These are phyloP conservation scores for Gallinago stenura DNA, from an alignment of 2,797 vertebrate genomes.

Conservation along the genomic window DNA sequence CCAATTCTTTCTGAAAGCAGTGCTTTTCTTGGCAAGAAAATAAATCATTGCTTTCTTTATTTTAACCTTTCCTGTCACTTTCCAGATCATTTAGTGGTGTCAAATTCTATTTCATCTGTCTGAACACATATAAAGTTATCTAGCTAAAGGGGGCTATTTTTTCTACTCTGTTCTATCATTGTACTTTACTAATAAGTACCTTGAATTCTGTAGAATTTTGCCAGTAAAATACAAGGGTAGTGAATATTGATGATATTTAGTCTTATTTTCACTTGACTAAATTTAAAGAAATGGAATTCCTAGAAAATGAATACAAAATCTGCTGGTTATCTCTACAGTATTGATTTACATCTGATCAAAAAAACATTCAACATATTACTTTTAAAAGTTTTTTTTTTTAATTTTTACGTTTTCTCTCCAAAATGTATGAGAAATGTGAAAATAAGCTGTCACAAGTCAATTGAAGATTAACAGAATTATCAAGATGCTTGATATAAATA, in stretches of 20 bases:
- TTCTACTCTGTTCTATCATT: background rate
- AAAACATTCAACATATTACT: background rate
- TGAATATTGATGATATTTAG: background rate
- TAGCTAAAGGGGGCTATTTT: background rate
- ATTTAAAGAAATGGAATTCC: background rate
- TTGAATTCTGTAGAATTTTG: background rate
- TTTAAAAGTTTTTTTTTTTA: background rate
- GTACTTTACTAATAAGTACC: background rate
- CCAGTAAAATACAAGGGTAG: background rate
- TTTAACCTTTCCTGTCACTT: background rate
- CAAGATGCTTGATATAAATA: slow-evolving; percentile 32
- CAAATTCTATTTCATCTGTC: slow-evolving; percentile 7
- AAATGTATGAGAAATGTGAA: background rate
- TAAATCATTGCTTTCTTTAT: background rate
- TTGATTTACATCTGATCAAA: background rate
- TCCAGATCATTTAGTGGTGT: background rate
- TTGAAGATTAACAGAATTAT: slow-evolving; percentile 32
- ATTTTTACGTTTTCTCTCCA: background rate
- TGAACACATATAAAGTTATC: background rate
- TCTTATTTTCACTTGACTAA: background rate
- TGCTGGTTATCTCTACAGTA: background rate
- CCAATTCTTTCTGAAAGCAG: background rate
- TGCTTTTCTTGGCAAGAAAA: background rate
- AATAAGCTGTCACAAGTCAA: background rate
- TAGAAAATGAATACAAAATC: background rate